Base-by-base conservation (phyloP, 2,113 vertebrate species). In the Chinchilla lanigera region DNA sequence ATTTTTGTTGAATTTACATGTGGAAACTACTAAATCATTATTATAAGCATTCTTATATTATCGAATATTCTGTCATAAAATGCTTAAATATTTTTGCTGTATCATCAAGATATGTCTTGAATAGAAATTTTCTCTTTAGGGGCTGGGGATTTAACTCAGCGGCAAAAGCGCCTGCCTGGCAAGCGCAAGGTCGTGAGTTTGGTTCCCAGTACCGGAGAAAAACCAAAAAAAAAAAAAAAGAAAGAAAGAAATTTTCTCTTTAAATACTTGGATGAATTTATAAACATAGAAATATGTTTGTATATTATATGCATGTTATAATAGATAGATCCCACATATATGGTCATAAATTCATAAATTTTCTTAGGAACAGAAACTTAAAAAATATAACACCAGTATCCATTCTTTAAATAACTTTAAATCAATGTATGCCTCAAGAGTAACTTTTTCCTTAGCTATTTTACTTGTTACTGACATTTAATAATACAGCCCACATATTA, bases 71-170 rank as follows among this genome's bases (percentile, higher is more conserved):
- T 89, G 81, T 60, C 13, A 54, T n/a, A 65, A 61, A 81, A 88
- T 71, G 3, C 41, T 78, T 77, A 24, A 9, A 58, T 78, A 78
- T 58, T 58, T 69, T 50, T 19, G 78, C 97, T 91, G 65, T 19
- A 94, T 28, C 69, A 93, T 85, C 71, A 94, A 75, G 96, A 90
- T 60, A 96, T 33, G 71, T 95, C 87, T 97, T 93, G 80, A 97
- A 97, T 88, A 95, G 0, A 0, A 98, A n/a, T 19, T 63, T 96
- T 89, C 90, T 97, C 88, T 96, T 89, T 85, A 83, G n/a, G n/a
- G n/a, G n/a, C n/a, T n/a, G n/a, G n/a, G n/a, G n/a, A n/a, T n/a
- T n/a, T n/a, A n/a, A n/a, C n/a, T n/a, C n/a, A n/a, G n/a, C n/a
- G n/a, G n/a, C n/a, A n/a, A n/a, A n/a, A n/a, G n/a, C n/a, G n/a